A percentile compares a stretch with the other conserved stretches of the same genome.
Evolutionary conservation across 2,888 invertebrate species (phyloP).

Genomic region (Neria commutata): DNA sequence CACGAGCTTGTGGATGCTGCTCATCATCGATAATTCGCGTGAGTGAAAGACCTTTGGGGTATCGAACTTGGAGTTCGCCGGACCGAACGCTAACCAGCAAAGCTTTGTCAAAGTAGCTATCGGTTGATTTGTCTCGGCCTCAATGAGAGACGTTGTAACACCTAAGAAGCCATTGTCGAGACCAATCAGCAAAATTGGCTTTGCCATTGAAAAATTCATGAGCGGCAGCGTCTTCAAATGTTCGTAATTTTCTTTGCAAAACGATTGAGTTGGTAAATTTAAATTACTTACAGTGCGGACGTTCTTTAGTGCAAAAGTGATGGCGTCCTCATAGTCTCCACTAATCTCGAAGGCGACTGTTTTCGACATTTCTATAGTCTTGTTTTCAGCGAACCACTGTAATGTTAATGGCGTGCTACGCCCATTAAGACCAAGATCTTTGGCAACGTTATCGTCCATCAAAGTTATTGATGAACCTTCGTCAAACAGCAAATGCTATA

Average conservation of each 20-base stretch:
- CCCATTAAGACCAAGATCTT: background rate
- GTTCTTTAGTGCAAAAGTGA: background rate
- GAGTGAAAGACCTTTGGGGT: too few species aligned
- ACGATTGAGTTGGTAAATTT: background rate
- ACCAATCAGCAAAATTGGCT: too few species aligned
- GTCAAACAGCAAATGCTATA: background rate
- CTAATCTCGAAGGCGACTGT: background rate
- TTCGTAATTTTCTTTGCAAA: background rate
- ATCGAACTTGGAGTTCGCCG: too few species aligned
- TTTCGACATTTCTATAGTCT: constrained; percentile 8
- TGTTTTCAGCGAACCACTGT: constrained; percentile 23
- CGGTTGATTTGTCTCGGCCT: background rate
- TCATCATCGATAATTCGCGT: too few species aligned
- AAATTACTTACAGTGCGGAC: background rate
- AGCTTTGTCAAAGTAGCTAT: background rate
- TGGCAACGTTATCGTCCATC: background rate
- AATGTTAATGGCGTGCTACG: background rate
- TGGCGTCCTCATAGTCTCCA: background rate
- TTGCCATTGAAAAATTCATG: too few species aligned
- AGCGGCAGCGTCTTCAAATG: background rate
- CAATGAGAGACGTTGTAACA: background rate
- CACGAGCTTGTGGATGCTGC: too few species aligned
- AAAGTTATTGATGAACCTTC: background rate
- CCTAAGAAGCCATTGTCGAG: background rate
- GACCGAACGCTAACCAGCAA: background rate